phyloP scores from a whole-genome alignment of 1,140 invertebrate species.

The Drosophila suzukii region DNA sequence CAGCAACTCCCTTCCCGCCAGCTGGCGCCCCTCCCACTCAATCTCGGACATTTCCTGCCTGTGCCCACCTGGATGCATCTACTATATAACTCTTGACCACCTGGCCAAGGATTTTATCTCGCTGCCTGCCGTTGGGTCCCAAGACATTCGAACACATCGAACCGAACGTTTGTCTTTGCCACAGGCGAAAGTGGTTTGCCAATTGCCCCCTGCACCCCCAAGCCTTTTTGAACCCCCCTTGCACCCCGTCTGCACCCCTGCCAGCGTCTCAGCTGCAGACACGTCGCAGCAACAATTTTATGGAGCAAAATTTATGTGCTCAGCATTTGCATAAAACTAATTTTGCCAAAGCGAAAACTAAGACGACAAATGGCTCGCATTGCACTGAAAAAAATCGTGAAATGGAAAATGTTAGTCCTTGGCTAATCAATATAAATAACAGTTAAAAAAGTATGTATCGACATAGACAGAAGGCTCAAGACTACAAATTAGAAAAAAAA shows the following conservation, averaged over 20 bases:
- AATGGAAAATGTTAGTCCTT: too few relatives aligned
- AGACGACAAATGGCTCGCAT: conserved; percentile 40
- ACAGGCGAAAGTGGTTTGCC: conserved; percentile 67
- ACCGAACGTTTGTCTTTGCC: conserved; percentile 35
- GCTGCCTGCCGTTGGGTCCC: conserved; percentile 5
- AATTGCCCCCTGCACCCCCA: conserved; percentile 12
- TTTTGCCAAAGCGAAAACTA: conserved; percentile 61
- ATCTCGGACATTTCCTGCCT: conserved; percentile 7
- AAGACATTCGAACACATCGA: conserved; percentile 35
- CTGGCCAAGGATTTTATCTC: conserved; percentile 49
- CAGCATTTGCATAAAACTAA: conserved; percentile 80
- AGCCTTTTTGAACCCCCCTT: not conserved
- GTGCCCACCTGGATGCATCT: conserved; percentile 48
- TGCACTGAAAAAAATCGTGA: conserved; percentile 3
- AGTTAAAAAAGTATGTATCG: too few relatives aligned
- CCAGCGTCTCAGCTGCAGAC: conserved; percentile 26
- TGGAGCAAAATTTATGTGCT: conserved; percentile 75
- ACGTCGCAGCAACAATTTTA: conserved; percentile 45
- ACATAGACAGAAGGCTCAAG: too few relatives aligned
- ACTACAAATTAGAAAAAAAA: too few relatives aligned
- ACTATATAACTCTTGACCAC: conserved; percentile 46
- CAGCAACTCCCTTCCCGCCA: conserved; percentile 6
- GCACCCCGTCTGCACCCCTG: not conserved
- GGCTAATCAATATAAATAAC: too few relatives aligned
- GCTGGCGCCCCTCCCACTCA: not conserved